Base-by-base conservation (phyloP, 2,888 invertebrate species). In the Agonopterix arenella region DNA sequence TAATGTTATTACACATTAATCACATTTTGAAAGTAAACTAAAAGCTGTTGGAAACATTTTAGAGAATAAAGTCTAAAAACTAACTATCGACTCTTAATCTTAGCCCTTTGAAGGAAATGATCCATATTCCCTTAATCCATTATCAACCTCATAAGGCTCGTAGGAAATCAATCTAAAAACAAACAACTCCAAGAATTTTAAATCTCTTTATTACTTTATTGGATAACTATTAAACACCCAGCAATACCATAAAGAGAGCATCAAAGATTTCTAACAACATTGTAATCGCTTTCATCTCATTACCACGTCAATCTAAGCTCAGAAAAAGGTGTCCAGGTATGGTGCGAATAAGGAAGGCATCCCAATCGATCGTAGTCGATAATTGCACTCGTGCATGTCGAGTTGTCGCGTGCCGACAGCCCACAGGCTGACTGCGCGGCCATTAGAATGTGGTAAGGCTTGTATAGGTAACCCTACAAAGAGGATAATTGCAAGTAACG, bases 261-360 rank as follows among this genome's bases (percentile, higher is more conserved):
- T 46, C 18, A 36, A 43, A 40, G 52, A 44, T 52, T 51, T 49
- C 49, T 49, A 47, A 49, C 52, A 45, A 46, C 50, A 48, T 53
- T 46, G 45, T 48, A 43, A 45, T 45, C 28, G 48, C 45, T 50
- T 50, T 48, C 48, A 50, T 46, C 46, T 52, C 48, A 53, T 53
- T 53, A 50, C 10, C 44, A 45, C 53, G 50, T 50, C 53, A 46
- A 50, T 46, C 45, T 28, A 28, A 36, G 16, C 4, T 9, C 18
- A 36, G 42, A 50, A 52, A 49, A 44, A 47, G 45, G 52, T 50
- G 50, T 47, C 11, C 40, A 40, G 40, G 11, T 11, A 11, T 13
- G 40, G 47, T 47, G 43, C 46, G 48, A 43, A 43, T 48, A 45
- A 38, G 52, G 48, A 48, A 48, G 52, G 36, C 11, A 49, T 49